phyloP scores from a whole-genome alignment of 2,113 vertebrate species.

The Pseudopodoces humilis region DNA sequence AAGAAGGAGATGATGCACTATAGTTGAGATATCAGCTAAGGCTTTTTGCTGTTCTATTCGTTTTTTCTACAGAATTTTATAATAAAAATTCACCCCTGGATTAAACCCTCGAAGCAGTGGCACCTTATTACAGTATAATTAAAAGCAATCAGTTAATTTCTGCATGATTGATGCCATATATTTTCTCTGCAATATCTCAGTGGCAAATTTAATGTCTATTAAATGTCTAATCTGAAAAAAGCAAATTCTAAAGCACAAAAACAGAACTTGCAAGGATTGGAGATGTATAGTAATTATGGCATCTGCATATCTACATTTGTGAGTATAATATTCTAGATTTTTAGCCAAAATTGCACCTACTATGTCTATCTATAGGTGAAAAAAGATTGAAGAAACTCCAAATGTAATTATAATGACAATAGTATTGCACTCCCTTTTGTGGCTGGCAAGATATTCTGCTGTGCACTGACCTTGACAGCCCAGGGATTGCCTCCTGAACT shows the following conservation, averaged over 20 bases:
- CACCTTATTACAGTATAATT: conserved; percentile 41
- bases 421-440: neutral
- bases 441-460: neutral
- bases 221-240: neutral
- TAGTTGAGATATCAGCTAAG: conserved; percentile 32
- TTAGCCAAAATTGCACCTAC: neutral
- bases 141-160: conserved; percentile 44
- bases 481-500: neutral
- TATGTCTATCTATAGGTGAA: neutral
- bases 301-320: neutral
- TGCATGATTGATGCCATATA: conserved; percentile 12
- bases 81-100: conserved; percentile 52
- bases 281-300: rapidly evolving
- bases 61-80: conserved; percentile 51
- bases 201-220: conserved; percentile 34
- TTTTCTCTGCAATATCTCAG: conserved; percentile 37
- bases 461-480: neutral
- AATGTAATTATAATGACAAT: neutral
- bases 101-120: conserved; percentile 49
- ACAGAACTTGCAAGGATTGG: neutral
- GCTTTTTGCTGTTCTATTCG: conserved; percentile 45
- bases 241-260: neutral
- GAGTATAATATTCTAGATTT: neutral
- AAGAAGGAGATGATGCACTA: neutral
- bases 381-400: neutral